Base-by-base conservation (phyloP, 2,888 invertebrate species). In the Chrysodeixis includens region DNA sequence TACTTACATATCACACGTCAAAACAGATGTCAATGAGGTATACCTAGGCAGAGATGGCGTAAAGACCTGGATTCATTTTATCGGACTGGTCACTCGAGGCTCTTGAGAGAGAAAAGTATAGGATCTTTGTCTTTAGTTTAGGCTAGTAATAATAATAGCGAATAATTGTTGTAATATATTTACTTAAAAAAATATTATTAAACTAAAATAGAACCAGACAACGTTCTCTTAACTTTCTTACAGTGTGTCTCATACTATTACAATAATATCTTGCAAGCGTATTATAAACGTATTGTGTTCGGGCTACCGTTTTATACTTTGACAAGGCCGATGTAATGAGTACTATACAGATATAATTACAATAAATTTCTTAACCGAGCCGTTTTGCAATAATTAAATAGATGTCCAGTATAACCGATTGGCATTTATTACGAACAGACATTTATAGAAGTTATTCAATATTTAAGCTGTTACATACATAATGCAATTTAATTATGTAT, bases 231-330 rank as follows among this genome's bases (percentile, higher is more conserved):
- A 14, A 35, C 35, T 12, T 0, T 1, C 12, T 5, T n/a, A n/a
- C 40, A 9, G 86, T 90, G 66, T 87, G 87, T 90, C 44, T 12
- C 53, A 56, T 26, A 77, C 57, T 82, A 85, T 86, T 84, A 84
- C 80, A 83, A 82, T 77, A 78, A 79, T 83, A 77, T 85, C 83
- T 85, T 83, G 89, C 87, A 84, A 83, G 83, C 89, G 83, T 85
- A 85, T 93, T 93, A 94, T 94, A 93, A 92, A 90, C 88, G 86
- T 86, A 93, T 94, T 94, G 93, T 93, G 76, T 73, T 70, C 64
- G 59, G 75, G 93, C 94, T 93, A 94, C 94, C 91, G 94, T 94
- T 93, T 89, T 75, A 69, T 87, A 85, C 83, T 79, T 85, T 88
- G 90, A 90, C 92, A 92, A 92, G 93, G 92, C 86, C 87, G 82